A percentile compares a stretch with the other conserved stretches of the same genome.
Evolutionary conservation across 2,797 vertebrate genomes (phyloP).

Genomic region (Sebastolobus altivelis): DNA sequence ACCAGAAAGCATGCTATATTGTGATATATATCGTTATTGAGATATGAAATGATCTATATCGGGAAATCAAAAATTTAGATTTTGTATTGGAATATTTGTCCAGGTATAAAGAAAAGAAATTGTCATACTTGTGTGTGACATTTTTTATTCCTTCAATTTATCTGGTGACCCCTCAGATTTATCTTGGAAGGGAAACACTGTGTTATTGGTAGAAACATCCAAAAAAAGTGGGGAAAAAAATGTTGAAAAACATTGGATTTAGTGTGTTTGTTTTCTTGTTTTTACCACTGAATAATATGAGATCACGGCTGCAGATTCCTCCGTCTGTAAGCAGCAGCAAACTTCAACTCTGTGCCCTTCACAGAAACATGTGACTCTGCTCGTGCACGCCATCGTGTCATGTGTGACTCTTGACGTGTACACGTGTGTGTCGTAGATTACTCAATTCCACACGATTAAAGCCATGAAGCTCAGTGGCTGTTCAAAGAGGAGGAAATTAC

Average conservation of each 20-base stretch:
- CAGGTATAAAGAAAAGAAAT: neutral
- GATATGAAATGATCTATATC: no score
- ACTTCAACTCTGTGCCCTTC: neutral
- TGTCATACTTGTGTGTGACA: neutral
- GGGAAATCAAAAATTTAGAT: no score
- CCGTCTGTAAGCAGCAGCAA: neutral
- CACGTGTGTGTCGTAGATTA: conserved; percentile 43
- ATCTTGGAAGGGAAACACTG: neutral
- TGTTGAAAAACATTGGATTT: no score
- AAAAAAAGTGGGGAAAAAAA: no score
- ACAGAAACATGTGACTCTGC: conserved; percentile 17
- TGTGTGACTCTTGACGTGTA: conserved; percentile 22
- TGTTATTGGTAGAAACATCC: no score
- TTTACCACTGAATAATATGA: neutral
- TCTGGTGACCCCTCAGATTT: neutral
- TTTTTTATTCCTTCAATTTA: neutral
- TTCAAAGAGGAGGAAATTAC: neutral
- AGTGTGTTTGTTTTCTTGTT: neutral
- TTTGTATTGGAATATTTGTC: neutral
- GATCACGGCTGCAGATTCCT: neutral
- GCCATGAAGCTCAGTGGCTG: conserved; percentile 10
- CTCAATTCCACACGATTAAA: conserved; percentile 59
- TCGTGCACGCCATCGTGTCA: neutral
- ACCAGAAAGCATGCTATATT: no score
- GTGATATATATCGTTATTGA: no score